Percentiles rank a stretch among this genome's conserved stretches.
Evolutionary conservation across 2,113 vertebrate genomes (phyloP).

Genomic region (Gymnorhina tibicen): DNA sequence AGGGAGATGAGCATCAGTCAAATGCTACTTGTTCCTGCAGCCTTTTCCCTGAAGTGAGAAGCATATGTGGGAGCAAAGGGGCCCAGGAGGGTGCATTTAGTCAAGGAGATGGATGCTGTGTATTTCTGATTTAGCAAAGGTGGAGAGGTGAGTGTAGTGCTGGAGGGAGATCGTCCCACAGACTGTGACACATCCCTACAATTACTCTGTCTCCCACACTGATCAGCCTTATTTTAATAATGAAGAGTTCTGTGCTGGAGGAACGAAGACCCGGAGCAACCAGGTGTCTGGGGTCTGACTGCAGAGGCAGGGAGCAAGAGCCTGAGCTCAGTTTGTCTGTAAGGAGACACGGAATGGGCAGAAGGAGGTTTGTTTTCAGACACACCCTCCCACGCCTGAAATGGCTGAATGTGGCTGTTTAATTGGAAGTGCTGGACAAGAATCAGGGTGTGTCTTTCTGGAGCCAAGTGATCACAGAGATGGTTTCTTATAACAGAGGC

Average conservation of each 20-base stretch:
- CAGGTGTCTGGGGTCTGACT: neutral
- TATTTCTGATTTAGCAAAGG: conserved; percentile 6
- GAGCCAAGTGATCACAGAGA: neutral
- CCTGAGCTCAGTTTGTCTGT: neutral
- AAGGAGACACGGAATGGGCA: neutral
- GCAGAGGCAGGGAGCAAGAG: neutral
- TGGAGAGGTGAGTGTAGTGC: neutral
- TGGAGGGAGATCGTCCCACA: neutral
- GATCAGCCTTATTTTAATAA: neutral
- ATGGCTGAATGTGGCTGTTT: neutral
- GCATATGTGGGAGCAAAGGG: neutral
- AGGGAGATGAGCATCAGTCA: conserved; percentile 9
- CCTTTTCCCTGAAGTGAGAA: neutral
- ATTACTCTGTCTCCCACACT: neutral
- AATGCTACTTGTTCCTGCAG: neutral
- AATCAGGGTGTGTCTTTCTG: neutral
- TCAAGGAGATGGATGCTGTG: neutral
- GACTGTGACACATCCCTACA: neutral
- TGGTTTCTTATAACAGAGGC: neutral
- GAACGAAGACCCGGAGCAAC: neutral
- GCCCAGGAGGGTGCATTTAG: neutral
- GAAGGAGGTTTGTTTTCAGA: neutral
- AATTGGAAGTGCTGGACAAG: neutral
- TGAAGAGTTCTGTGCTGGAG: neutral
- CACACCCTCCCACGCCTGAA: neutral